Percentiles rank a stretch among this genome's conserved stretches.
Evolutionary conservation across 1,140 invertebrate species (phyloP).

Genomic region (Reticulitermes speratus): DNA sequence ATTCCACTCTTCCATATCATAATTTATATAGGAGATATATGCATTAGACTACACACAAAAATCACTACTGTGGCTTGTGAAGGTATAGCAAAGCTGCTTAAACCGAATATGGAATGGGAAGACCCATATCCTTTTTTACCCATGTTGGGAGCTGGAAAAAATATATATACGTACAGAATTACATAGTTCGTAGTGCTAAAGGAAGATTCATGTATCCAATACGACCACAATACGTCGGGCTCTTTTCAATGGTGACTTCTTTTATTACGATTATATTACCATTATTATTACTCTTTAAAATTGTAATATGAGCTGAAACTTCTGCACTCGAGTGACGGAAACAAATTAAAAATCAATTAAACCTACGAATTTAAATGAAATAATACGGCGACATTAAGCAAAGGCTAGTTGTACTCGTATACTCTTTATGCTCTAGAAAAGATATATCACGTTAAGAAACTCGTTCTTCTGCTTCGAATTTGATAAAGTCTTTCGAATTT

Average conservation of each 20-base stretch:
- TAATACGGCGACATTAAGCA: too few relatives aligned
- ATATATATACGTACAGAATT: conserved; percentile 9
- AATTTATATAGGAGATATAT: conserved; percentile 6
- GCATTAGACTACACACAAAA: neutral
- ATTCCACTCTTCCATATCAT: conserved; percentile 1
- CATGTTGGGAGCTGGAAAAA: neutral
- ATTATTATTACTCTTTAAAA: neutral
- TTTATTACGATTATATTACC: too few relatives aligned
- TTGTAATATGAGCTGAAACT: neutral
- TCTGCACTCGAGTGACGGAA: neutral
- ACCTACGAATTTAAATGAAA: neutral
- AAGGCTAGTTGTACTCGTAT: too few relatives aligned
- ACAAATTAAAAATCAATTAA: neutral
- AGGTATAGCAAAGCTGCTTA: conserved; percentile 9
- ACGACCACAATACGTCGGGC: neutral
- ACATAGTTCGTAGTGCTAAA: neutral
- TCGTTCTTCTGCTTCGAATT: too few relatives aligned
- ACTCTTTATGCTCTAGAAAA: too few relatives aligned
- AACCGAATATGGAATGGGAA: neutral
- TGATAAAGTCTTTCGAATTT: too few relatives aligned
- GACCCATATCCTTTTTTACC: neutral
- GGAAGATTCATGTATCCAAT: conserved; percentile 12
- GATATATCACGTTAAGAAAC: too few relatives aligned
- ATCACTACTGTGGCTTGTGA: conserved; percentile 3
- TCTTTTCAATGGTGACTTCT: neutral